A percentile compares a stretch with the other conserved stretches of the same genome.
These are phyloP conservation scores for Adelosebastes latens DNA, from an alignment of 2,797 vertebrate genomes.

Conservation along the genomic window DNA sequence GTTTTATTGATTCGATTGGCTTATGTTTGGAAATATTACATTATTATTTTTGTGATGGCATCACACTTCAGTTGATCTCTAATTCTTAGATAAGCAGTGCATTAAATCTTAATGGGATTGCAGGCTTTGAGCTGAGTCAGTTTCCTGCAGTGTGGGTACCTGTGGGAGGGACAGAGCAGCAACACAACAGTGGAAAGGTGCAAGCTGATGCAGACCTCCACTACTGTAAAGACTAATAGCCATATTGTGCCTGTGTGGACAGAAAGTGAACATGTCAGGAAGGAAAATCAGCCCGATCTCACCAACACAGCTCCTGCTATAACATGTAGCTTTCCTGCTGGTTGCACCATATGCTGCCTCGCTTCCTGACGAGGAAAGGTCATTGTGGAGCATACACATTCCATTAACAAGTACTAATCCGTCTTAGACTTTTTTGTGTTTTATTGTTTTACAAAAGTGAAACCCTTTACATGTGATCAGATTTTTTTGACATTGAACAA, in stretches of 20 bases:
- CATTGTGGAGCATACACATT: not conserved
- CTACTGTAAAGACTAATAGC: not conserved
- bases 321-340: not conserved
- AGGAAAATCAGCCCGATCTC: constrained; percentile 43
- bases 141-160: not conserved
- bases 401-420: not conserved
- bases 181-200: not conserved
- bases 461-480: not conserved
- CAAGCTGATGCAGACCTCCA: not conserved
- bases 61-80: not conserved
- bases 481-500: not conserved
- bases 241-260: not conserved
- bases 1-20: not conserved
- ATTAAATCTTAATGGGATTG: constrained; percentile 10
- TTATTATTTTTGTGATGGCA: not conserved
- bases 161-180: not conserved
- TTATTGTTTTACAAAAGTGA: not conserved
- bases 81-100: constrained; percentile 1
- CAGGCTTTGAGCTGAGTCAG: not conserved
- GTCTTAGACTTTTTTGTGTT: not conserved
- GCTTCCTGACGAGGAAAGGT: constrained; percentile 53
- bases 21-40: constrained; percentile 16
- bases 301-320: constrained; percentile 20
- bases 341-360: constrained; percentile 18
- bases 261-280: constrained; percentile 19